phyloP scores from a whole-genome alignment of 2,113 vertebrate genomes.

The Spermophilus dauricus region DNA sequence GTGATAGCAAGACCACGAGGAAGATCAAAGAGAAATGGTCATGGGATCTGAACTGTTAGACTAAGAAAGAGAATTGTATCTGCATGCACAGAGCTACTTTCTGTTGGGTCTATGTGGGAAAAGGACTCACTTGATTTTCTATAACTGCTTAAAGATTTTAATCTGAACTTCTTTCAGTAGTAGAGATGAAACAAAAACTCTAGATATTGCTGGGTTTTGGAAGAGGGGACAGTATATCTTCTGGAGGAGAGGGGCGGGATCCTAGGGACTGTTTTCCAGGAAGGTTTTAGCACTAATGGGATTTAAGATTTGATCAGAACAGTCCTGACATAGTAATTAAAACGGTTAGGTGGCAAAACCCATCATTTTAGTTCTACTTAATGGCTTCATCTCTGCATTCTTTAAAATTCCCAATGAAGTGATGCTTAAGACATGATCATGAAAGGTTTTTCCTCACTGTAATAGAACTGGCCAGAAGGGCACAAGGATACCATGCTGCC shows the following conservation, averaged over 20 bases:
- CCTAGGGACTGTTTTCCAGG: neutral
- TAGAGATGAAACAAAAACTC: conserved; percentile 5
- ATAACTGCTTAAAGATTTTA: conserved; percentile 79
- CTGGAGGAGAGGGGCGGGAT: neutral
- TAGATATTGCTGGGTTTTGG: neutral
- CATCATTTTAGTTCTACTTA: neutral
- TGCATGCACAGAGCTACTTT: conserved; percentile 65
- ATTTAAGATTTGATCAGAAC: neutral
- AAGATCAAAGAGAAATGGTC: conserved; percentile 84
- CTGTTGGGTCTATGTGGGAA: conserved; percentile 56
- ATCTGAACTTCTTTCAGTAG: conserved; percentile 62
- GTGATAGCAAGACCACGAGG: conserved; percentile 81
- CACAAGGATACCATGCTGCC: neutral
- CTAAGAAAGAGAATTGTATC: conserved; percentile 71
- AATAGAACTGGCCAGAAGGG: neutral
- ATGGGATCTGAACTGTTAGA: conserved; percentile 79
- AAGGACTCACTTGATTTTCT: conserved; percentile 74
- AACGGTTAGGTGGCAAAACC: neutral
- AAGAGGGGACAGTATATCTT: neutral
- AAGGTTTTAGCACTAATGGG: neutral
- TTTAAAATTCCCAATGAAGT: neutral
- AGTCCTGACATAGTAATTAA: neutral
- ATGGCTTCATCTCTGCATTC: neutral
- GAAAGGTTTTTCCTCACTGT: neutral
- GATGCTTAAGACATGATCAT: neutral